Evolutionary conservation across 2,888 invertebrate species (phyloP).

Genomic region (Melipona bicolor): DNA sequence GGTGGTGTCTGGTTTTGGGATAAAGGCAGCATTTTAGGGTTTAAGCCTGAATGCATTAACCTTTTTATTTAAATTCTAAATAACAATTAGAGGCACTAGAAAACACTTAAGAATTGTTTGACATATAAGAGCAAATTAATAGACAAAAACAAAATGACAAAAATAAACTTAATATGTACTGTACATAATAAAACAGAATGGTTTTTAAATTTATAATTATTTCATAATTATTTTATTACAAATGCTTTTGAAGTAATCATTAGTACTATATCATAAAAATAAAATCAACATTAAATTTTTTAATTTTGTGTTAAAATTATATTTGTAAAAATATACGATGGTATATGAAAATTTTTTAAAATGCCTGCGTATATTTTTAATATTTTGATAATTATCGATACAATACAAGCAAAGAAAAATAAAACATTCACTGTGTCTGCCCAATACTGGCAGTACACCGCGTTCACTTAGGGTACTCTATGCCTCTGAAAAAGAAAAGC

Average conservation of each 20-base stretch:
- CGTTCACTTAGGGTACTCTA: constrained; percentile 80
- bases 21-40: constrained; percentile 82
- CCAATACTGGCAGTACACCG: constrained; percentile 82
- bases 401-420: constrained; percentile 68
- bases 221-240: background rate
- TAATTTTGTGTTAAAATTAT: constrained; percentile 10
- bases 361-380: background rate
- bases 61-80: constrained; percentile 73
- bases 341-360: constrained; percentile 13
- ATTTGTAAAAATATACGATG: constrained; percentile 3
- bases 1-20: constrained; percentile 79
- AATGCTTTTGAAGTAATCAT: constrained; percentile 7
- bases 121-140: constrained; percentile 31
- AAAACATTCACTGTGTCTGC: constrained; percentile 81
- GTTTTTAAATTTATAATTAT: constrained; percentile 1
- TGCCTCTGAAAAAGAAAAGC: constrained; percentile 83
- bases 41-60: constrained; percentile 80
- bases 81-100: constrained; percentile 68
- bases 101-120: constrained; percentile 38
- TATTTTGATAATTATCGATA: constrained; percentile 36
- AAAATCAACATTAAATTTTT: constrained; percentile 1
- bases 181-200: constrained; percentile 16
- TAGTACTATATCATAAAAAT: constrained; percentile 18
- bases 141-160: constrained; percentile 17
- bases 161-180: background rate